Evolutionary conservation across 2,113 vertebrate species (phyloP), one percentile per base, ranked within the genome.

Genomic region (Dolichotis patagonum): DNA sequence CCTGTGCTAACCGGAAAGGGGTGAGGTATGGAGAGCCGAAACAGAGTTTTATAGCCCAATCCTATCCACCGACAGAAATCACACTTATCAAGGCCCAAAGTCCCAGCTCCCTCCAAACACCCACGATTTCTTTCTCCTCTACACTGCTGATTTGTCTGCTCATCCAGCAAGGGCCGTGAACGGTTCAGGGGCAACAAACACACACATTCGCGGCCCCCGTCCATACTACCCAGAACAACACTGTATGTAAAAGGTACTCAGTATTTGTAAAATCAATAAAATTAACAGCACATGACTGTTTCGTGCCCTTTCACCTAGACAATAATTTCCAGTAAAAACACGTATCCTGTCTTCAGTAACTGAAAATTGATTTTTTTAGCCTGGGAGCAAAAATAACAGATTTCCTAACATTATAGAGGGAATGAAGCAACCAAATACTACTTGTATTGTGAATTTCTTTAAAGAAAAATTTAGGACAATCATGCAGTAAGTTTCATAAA

Each of bases 311-410:
- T 94, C 60, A 69, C 84, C 75, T 81, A 71, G 46, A 77, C 63
- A 88, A 65, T 62, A 28, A 71, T 28, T 69, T 75, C 30, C 41
- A 49, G 46, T 52, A 52, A 83, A 9, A 90, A 56, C 32, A 83
- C 12, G 0, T 75, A 30, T 65, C 77, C 94, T 82, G 26, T 77
- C 30, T 92, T 83, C 52, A 62, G 11, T 52, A 82, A 73, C 5
- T 52, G 35, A 88, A 85, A 94, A 89, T 49, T 65, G 43, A 41
- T 78, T 94, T 92, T 94, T 92, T 92, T n/a, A 56, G 75, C 22
- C 43, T 41, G 43, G 49, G 46, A 30, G 16, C 67, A 89, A 94
- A 97, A 63, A 56, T 63, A 81, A 52, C 35, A 81, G 52, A 32
- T 56, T 77, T 49, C 46, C 30, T 56, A 88, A 81, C 28, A 78